Percentiles rank a stretch among this genome's conserved stretches.
phyloP scores from a whole-genome alignment of 2,888 invertebrate species.

The Melanchra persicariae region DNA sequence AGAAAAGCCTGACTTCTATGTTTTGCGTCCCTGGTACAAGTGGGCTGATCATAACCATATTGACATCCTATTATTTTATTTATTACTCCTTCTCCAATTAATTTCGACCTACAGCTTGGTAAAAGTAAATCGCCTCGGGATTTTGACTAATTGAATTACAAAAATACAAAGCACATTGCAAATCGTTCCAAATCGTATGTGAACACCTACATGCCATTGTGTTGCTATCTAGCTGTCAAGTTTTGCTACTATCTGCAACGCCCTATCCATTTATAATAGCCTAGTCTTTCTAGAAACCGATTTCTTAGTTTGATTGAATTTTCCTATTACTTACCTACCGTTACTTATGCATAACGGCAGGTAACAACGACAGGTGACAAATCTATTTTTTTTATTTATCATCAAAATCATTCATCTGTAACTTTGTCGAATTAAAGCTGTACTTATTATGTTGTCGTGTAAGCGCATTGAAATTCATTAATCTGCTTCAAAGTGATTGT shows the following conservation, averaged over 20 bases:
- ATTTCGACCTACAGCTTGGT: neutral
- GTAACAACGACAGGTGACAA: conserved; percentile 37
- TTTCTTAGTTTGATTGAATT: conserved; percentile 8
- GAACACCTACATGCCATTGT: conserved; percentile 52
- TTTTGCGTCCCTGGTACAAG: conserved; percentile 15
- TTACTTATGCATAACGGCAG: neutral
- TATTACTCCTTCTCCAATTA: neutral
- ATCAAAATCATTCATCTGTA: neutral
- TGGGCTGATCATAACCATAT: neutral
- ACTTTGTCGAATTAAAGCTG: conserved; percentile 27
- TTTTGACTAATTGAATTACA: conserved; percentile 4
- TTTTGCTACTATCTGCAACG: conserved; percentile 34
- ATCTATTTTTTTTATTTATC: conserved; percentile 8
- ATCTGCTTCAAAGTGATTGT: conserved; percentile 56
- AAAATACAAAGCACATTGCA: conserved; percentile 17
- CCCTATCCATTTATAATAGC: conserved; percentile 22
- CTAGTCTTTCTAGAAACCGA: conserved; percentile 8
- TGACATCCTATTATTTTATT: neutral
- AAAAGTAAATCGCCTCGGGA: neutral
- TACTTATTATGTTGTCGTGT: conserved; percentile 26
- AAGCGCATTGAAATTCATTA: conserved; percentile 38
- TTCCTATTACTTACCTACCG: neutral
- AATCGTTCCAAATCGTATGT: neutral
- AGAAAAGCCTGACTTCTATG: neutral
- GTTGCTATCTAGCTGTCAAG: conserved; percentile 27